phyloP scores from a whole-genome alignment of 1,140 invertebrate genomes.

The Drosophila paulistorum region DNA sequence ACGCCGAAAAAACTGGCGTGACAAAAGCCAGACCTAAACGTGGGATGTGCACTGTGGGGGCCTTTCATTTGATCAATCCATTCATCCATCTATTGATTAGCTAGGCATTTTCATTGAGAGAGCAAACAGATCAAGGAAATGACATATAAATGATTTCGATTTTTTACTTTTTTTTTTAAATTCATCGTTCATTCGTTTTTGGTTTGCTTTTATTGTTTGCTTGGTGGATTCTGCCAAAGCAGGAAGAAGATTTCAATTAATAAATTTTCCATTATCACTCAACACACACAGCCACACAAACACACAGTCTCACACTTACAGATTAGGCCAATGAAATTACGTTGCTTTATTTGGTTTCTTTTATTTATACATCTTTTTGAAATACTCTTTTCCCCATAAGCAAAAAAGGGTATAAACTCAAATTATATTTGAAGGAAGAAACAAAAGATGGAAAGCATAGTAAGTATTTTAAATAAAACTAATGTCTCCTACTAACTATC shows the following conservation, averaged over 20 bases:
- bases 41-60: neutral
- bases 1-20: constrained; percentile 42
- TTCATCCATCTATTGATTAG: constrained; percentile 16
- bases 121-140: constrained; percentile 36
- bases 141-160: constrained; percentile 43
- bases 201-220: neutral
- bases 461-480: no score
- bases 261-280: constrained; percentile 58
- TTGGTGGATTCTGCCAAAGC: constrained; percentile 22
- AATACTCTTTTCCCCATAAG: neutral
- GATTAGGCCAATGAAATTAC: constrained; percentile 56
- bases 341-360: constrained; percentile 10
- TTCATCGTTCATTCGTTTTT: no score
- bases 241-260: constrained; percentile 64
- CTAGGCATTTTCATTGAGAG: constrained; percentile 16
- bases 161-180: neutral
- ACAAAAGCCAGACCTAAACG: neutral
- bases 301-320: constrained; percentile 26
- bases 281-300: constrained; percentile 8
- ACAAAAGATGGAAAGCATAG: no score
- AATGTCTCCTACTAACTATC: no score
- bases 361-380: neutral
- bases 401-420: neutral
- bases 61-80: constrained; percentile 43
- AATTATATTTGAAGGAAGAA: no score